phyloP scores from a whole-genome alignment of 1,140 invertebrate genomes.

The Penaeus chinensis region DNA sequence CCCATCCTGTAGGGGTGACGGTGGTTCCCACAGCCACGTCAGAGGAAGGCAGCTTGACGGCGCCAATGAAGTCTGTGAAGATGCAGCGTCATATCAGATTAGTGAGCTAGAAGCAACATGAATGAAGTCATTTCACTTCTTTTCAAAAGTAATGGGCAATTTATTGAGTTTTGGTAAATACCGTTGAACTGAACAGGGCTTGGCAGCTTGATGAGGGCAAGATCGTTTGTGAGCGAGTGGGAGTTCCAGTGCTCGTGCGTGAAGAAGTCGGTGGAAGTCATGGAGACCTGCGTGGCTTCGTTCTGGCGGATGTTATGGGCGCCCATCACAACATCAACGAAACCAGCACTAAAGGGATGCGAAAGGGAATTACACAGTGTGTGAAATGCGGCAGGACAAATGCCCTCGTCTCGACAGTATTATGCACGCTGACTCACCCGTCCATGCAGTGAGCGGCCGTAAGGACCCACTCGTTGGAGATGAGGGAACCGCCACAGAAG shows the following conservation, averaged over 20 bases:
- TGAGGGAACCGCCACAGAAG: conserved; percentile 48
- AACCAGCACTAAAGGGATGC: background rate
- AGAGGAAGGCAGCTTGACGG: conserved; percentile 52
- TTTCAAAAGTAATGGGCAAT: no score
- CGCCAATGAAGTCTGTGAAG: conserved; percentile 54
- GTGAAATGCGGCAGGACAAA: background rate
- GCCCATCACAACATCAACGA: conserved; percentile 68
- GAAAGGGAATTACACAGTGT: background rate
- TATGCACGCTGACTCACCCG: conserved; percentile 20
- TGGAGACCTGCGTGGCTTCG: conserved; percentile 65
- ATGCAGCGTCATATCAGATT: background rate
- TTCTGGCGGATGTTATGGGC: conserved; percentile 70
- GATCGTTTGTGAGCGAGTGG: conserved; percentile 70
- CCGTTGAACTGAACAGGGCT: conserved; percentile 69
- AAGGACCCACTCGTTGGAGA: conserved; percentile 37
- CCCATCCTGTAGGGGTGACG: conserved; percentile 68
- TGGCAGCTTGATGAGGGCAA: conserved; percentile 72
- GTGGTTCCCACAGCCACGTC: conserved; percentile 3
- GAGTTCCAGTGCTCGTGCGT: conserved; percentile 71
- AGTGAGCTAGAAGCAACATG: no score
- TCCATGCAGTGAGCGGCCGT: conserved; percentile 44
- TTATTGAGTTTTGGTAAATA: no score
- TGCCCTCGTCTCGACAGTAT: background rate
- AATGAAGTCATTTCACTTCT: no score
- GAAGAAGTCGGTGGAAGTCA: conserved; percentile 67